Conservation (phyloP, 64 coral and sea anemone genomes). For the Platygyra sinensis region DNA sequence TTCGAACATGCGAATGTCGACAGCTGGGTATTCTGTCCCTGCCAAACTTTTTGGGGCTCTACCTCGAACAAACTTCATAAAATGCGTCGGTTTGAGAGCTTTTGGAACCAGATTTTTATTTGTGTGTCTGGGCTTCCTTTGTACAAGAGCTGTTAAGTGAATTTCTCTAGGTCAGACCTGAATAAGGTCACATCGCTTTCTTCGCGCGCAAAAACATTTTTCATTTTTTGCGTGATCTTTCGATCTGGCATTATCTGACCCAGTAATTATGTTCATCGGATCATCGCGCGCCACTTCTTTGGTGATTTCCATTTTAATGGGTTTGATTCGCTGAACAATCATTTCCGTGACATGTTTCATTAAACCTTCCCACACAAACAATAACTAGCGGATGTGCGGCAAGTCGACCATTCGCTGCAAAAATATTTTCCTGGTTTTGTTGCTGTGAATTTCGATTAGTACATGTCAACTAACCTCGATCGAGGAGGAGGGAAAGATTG, state of each 20-base stretch:
- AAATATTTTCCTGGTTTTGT: background rate
- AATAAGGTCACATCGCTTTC: constrained; percentile 15
- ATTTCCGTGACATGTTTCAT: constrained; percentile 51
- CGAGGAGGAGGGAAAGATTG: background rate
- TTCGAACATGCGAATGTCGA: background rate
- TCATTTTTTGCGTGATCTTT: constrained; percentile 23
- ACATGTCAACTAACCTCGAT: background rate
- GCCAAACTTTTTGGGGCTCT: background rate
- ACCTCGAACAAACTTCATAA: background rate
- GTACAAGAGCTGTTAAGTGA: background rate
- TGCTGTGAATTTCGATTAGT: background rate
- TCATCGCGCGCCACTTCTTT: constrained; percentile 26
- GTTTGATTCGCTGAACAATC: constrained; percentile 40
- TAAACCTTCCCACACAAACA: constrained; percentile 49
- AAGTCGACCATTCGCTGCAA: background rate
- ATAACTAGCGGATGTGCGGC: constrained; percentile 17
- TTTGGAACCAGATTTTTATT: background rate
- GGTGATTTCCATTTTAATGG: constrained; percentile 45
- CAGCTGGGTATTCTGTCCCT: constrained; percentile 3
- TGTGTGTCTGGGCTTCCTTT: background rate
- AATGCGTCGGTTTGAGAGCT: background rate
- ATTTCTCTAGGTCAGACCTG: background rate
- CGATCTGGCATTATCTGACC: constrained; percentile 38
- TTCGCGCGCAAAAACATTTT: constrained; percentile 13
- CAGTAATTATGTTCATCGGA: constrained; percentile 30